Evolutionary conservation across 2,797 vertebrate species (phyloP).

Genomic region (Gymnodraco acuticeps): DNA sequence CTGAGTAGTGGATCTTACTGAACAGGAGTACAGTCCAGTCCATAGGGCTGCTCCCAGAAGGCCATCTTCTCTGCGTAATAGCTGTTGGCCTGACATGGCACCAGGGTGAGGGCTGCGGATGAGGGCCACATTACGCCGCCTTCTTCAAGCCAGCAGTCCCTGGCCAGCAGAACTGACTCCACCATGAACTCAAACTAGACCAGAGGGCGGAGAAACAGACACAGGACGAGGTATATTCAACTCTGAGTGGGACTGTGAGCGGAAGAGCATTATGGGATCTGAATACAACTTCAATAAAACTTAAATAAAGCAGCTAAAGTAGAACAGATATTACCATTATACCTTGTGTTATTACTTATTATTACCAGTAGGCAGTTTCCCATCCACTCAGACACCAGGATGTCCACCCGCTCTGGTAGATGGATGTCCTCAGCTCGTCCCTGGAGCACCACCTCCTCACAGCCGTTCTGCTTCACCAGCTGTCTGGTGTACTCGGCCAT

Average conservation of each 20-base stretch:
- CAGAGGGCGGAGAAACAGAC: conserved; percentile 1
- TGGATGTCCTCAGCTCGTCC: conserved; percentile 86
- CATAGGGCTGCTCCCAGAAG: conserved; percentile 87
- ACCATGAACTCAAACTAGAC: conserved; percentile 90
- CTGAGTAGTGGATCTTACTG: conserved; percentile 77
- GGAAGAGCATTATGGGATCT: background rate
- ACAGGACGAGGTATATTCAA: background rate
- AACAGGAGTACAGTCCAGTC: conserved; percentile 87
- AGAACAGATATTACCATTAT: background rate
- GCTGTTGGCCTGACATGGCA: conserved; percentile 85
- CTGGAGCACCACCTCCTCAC: conserved; percentile 82
- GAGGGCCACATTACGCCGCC: conserved; percentile 87
- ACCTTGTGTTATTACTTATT: background rate
- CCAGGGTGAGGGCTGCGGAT: conserved; percentile 81
- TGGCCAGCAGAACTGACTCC: conserved; percentile 86
- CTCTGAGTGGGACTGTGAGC: background rate
- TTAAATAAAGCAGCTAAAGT: background rate
- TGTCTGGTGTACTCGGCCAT: conserved; percentile 85
- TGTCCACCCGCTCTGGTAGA: conserved; percentile 85
- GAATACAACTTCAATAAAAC: background rate
- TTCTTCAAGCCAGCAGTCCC: conserved; percentile 83
- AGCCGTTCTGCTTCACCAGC: conserved; percentile 81
- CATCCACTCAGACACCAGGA: conserved; percentile 88
- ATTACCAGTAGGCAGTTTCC: conserved; percentile 89
- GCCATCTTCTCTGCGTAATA: conserved; percentile 85